phyloP scores from a whole-genome alignment of 2,797 vertebrate genomes.

The Pseudomugil tenellus region DNA sequence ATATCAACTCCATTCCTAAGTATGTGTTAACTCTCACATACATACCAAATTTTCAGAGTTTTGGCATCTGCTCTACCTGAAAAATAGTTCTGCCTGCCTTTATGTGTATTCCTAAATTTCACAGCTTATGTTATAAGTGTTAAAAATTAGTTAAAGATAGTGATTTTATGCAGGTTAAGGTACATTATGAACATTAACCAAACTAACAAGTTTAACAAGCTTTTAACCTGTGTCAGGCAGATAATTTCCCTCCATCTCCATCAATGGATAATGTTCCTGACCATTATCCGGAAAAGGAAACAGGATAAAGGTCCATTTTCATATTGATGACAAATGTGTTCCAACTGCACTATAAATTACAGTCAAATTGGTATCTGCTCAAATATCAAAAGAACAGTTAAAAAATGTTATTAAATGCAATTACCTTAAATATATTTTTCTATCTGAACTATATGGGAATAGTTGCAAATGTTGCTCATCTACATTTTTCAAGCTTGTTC shows the following conservation, averaged over 20 bases:
- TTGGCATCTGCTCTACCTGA: constrained; percentile 8
- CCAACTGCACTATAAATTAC: not conserved
- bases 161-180: constrained; percentile 6
- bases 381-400: not conserved
- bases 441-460: not conserved
- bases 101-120: constrained; percentile 12
- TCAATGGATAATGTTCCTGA: constrained; percentile 1
- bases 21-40: constrained; percentile 20
- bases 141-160: constrained; percentile 10
- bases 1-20: constrained; percentile 15
- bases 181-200: constrained; percentile 21
- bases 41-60: constrained; percentile 11
- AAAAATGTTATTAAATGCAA: not conserved
- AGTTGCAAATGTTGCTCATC: not conserved
- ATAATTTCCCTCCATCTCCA: not conserved
- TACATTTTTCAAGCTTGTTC: not conserved
- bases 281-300: constrained; percentile 10
- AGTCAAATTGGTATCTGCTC: not conserved
- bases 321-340: not conserved
- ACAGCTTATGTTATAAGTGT: not conserved
- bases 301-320: constrained; percentile 10
- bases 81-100: constrained; percentile 1
- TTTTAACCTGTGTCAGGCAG: not conserved
- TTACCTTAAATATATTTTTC: not conserved
- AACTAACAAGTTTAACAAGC: constrained; percentile 21